Percentiles rank a stretch among this genome's conserved stretches.
These are phyloP conservation scores for Bradysia coprophila DNA, from an alignment of 1,140 invertebrate species.

Conservation along the genomic window DNA sequence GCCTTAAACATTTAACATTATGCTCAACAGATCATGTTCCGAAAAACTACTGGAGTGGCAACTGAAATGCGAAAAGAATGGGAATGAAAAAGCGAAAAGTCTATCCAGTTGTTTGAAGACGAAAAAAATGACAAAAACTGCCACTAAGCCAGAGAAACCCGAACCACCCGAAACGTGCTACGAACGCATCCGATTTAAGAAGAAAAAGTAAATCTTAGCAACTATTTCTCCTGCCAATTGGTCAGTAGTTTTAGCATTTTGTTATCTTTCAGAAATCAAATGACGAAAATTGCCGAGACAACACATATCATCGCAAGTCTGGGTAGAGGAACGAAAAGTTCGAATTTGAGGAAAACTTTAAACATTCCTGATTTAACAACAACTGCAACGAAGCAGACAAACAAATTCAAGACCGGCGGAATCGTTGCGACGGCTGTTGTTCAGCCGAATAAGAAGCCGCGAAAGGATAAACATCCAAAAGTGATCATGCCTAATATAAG, in stretches of 20 bases:
- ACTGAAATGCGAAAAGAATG: conserved; percentile 7
- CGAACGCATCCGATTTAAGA: not conserved
- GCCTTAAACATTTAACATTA: too few relatives aligned
- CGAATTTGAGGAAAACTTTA: not conserved
- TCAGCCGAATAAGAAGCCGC: not conserved
- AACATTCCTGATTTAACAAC: not conserved
- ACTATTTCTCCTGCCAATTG: too few relatives aligned
- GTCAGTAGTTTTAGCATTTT: too few relatives aligned
- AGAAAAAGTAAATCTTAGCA: not conserved
- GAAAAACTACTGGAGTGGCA: conserved; percentile 20
- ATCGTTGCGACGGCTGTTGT: conserved; percentile 32
- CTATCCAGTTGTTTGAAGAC: not conserved
- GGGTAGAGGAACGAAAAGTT: conserved; percentile 6
- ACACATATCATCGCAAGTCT: conserved; percentile 13
- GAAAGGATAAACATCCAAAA: not conserved
- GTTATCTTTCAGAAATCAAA: conserved; percentile 7
- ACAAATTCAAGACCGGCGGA: conserved; percentile 35
- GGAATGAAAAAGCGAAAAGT: conserved; percentile 1
- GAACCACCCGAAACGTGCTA: not conserved
- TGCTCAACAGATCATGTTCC: conserved; percentile 14
- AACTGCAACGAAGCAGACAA: conserved; percentile 16
- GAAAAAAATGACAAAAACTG: not conserved
- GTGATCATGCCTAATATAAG: too few relatives aligned
- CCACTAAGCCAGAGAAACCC: not conserved
- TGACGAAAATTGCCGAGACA: conserved; percentile 17